Base-by-base conservation (phyloP, 2,797 vertebrate species). In the Notolepis coatsorum region DNA sequence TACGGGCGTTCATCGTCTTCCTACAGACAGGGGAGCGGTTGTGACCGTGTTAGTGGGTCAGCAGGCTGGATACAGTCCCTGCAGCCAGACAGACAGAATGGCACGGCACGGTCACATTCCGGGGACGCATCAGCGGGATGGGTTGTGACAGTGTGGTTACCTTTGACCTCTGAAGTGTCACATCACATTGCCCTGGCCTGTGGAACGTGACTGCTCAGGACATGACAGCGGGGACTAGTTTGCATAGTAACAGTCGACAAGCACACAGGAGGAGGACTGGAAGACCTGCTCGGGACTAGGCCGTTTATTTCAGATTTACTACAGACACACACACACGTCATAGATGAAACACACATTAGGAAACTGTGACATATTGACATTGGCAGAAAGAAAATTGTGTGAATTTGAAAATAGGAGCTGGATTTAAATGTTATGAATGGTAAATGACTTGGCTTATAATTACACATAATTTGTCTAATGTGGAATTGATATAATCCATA, bases 161-260 rank as follows among this genome's bases (percentile, higher is more conserved):
- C 87, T 90, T 84, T 89, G 85, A 88, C 89, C 89, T 69, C 70
- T 48, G 42, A 71, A 47, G 79, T 88, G 89, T 91, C 90, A 87
- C 86, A 85, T 87, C 86, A 65, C 41, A 73, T 91, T 68, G 77
- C 20, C 64, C 56, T 50, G 72, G n/a, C 53, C 55, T 48, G 27
- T 35, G 31, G 27, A 82, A 45, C 68, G 56, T 41, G 65, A 71
- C 57, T 4, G 2, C 63, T 74, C 57, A 42, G 28, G 68, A 82
- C 65, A 1, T 83, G 84, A 88, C 90, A 91, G 81, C 64, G 60
- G 30, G 18, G 65, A 45, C 57, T 73, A 83, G 76, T 85, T 82
- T 90, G 79, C 85, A 75, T 78, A 68, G 81, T 71, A 86, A 88
- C 84, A 86, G 68, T 46, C 42, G 43, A 41, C 7, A n/a, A 2